phyloP scores from a whole-genome alignment of 2,797 vertebrate species.

The Halcyon chelicuti region DNA sequence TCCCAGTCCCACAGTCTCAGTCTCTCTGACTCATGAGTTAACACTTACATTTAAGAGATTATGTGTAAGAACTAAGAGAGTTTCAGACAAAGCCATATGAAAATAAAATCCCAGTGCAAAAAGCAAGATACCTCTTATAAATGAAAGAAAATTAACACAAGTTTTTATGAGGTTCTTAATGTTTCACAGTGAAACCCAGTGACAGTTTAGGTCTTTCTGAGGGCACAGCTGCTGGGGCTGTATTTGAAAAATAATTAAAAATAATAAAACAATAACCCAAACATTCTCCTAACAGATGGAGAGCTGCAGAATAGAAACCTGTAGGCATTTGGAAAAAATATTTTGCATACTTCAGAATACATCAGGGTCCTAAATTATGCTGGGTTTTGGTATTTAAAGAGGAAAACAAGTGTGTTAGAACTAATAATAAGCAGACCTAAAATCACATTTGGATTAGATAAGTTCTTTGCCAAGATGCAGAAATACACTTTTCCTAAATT shows the following conservation, averaged over 20 bases:
- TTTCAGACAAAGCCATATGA: neutral
- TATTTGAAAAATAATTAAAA: constrained; percentile 21
- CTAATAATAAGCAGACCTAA: neutral
- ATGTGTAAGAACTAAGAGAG: neutral
- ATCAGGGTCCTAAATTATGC: constrained; percentile 22
- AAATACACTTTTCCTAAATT: neutral
- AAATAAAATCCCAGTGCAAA: neutral
- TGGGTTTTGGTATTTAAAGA: neutral
- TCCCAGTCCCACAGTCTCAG: neutral
- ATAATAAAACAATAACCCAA: neutral
- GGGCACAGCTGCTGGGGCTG: neutral
- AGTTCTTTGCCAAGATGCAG: neutral
- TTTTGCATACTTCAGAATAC: neutral
- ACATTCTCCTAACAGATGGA: neutral
- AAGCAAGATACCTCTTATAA: neutral
- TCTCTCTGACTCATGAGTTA: neutral
- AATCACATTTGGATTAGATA: neutral
- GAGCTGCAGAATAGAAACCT: neutral
- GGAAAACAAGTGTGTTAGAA: neutral
- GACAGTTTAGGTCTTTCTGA: neutral
- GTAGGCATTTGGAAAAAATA: neutral
- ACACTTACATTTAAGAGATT: neutral
- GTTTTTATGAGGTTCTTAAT: neutral
- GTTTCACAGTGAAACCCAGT: neutral
- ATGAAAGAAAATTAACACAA: neutral